Conservation (phyloP, 1,140 invertebrate species). For the Kradibia gibbosae region DNA sequence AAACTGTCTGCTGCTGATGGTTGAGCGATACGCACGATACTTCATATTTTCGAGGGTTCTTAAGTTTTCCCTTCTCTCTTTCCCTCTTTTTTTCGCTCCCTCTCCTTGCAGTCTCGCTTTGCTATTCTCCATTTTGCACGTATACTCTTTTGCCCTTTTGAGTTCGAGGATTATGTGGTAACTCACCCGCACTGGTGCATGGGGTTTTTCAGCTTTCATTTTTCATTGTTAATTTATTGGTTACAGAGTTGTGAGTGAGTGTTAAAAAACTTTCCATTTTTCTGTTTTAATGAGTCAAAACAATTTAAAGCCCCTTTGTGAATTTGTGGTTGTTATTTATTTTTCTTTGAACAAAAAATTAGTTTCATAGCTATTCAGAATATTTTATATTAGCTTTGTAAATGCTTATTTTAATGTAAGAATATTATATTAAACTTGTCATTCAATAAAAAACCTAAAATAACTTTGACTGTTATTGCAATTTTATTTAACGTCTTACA, state of each 20-base stretch:
- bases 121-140: constrained; percentile 32
- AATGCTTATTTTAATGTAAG: too few relatives aligned
- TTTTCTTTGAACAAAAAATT: background rate
- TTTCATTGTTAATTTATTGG: constrained; percentile 38
- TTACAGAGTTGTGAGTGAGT: background rate
- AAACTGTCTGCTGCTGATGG: constrained; percentile 52
- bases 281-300: background rate
- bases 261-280: background rate
- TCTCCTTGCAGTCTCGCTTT: background rate
- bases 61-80: constrained; percentile 25
- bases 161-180: constrained; percentile 9
- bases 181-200: background rate
- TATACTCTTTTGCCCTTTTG: background rate
- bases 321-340: background rate
- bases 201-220: constrained; percentile 8
- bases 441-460: too few relatives aligned
- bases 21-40: constrained; percentile 52
- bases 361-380: background rate
- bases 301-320: background rate
- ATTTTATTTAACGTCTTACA: too few relatives aligned
- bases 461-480: too few relatives aligned
- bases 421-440: too few relatives aligned
- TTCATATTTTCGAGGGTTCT: constrained; percentile 54
- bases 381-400: background rate
- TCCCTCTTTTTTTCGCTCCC: constrained; percentile 13